A percentile compares a stretch with the other conserved stretches of the same genome.
These are phyloP conservation scores for Sorex fumeus DNA, from an alignment of 2,113 vertebrate species.

Conservation along the genomic window DNA sequence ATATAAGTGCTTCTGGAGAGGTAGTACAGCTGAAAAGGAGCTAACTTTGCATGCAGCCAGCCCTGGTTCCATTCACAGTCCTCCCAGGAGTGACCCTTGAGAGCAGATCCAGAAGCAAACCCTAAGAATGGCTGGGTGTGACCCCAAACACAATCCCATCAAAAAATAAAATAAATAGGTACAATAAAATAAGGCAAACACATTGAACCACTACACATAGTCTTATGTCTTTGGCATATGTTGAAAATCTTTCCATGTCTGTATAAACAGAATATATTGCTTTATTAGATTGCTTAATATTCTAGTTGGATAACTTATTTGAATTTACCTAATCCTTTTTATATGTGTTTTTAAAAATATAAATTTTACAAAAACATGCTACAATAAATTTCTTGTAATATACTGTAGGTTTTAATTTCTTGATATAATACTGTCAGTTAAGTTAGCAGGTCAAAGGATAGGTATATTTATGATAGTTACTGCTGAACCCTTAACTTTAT, in stretches of 20 bases:
- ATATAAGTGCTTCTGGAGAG: no score
- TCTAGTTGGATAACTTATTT: background rate
- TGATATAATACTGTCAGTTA: background rate
- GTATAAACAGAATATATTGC: background rate
- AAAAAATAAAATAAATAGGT: no score
- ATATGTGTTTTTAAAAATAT: background rate
- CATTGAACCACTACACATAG: background rate
- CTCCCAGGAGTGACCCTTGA: no score
- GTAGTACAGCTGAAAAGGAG: no score
- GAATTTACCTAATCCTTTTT: background rate
- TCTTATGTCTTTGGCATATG: background rate
- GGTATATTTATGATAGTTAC: conserved; percentile 3
- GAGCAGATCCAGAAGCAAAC: no score
- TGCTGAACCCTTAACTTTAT: conserved; percentile 22
- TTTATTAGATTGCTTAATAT: background rate
- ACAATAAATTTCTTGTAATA: background rate
- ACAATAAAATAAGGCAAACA: no score
- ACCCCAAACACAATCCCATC: no score
- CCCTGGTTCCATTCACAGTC: no score
- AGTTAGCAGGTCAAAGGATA: background rate
- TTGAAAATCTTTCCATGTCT: background rate
- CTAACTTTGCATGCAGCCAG: no score
- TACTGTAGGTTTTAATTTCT: background rate
- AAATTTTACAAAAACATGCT: background rate
- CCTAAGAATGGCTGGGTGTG: no score